Percentiles rank a stretch among this genome's conserved stretches.
Evolutionary conservation across 2,113 vertebrate genomes (phyloP).

Genomic region (Brachyhypopomus gauderio): DNA sequence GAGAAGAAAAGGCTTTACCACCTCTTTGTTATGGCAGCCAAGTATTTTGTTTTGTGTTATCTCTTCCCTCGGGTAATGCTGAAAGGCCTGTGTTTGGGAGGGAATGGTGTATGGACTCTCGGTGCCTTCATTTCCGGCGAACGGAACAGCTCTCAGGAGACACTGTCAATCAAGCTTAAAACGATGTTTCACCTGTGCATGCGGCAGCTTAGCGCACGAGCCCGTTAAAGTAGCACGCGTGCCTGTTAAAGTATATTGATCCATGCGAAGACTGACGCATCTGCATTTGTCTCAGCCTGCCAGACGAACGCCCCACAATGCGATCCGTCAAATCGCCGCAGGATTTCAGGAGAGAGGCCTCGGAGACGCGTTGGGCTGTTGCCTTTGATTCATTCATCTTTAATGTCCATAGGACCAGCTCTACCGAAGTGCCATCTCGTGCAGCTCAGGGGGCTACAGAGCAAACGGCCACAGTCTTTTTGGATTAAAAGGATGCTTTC

Average conservation of each 20-base stretch:
- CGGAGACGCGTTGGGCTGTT: not conserved
- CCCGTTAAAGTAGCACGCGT: conserved; percentile 16
- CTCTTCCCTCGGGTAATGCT: conserved; percentile 39
- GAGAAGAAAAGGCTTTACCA: conserved; percentile 46
- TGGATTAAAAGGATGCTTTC: not conserved
- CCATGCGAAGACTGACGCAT: not conserved
- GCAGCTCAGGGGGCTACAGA: not conserved
- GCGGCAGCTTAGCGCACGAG: conserved; percentile 17
- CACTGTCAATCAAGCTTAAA: conserved; percentile 44
- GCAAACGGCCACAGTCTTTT: not conserved
- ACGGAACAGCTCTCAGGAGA: conserved; percentile 6
- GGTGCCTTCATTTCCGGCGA: conserved; percentile 39
- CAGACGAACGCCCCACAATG: not conserved
- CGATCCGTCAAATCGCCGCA: not conserved
- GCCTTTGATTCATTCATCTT: no score
- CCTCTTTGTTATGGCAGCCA: conserved; percentile 45
- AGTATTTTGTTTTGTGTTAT: conserved; percentile 55
- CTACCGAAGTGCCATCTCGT: not conserved
- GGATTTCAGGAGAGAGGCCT: not conserved
- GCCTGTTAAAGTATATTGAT: conserved; percentile 22
- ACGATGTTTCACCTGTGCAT: not conserved
- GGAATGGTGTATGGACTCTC: not conserved
- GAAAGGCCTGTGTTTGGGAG: conserved; percentile 21
- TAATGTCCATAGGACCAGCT: no score
- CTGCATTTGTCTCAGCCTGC: not conserved